Conservation (phyloP, 1,140 invertebrate genomes). For the Archivesica marissinica region DNA sequence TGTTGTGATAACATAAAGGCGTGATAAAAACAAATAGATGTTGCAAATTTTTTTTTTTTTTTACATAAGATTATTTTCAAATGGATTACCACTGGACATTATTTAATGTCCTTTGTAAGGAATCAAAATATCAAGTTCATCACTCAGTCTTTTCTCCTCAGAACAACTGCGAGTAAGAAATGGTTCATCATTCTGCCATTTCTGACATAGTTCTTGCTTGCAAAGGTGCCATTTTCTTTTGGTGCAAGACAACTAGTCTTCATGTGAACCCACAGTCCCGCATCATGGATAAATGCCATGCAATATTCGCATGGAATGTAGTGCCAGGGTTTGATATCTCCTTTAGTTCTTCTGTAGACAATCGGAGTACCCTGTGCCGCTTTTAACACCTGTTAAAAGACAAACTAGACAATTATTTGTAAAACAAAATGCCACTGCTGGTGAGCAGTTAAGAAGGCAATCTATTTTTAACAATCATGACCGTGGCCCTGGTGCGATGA, state of each 20-base stretch:
- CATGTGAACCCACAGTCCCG: neutral
- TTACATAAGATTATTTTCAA: too few relatives aligned
- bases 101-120: too few relatives aligned
- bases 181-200: neutral
- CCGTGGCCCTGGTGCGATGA: too few relatives aligned
- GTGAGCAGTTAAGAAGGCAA: too few relatives aligned
- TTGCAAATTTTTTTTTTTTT: too few relatives aligned
- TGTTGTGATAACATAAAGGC: too few relatives aligned
- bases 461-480: too few relatives aligned
- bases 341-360: neutral
- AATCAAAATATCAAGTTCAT: neutral
- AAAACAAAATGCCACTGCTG: too few relatives aligned
- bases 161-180: neutral
- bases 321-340: neutral
- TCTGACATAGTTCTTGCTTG: slow-evolving; percentile 33
- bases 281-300: neutral
- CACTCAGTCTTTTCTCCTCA: too few relatives aligned
- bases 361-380: slow-evolving; percentile 11
- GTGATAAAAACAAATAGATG: too few relatives aligned
- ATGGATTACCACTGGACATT: too few relatives aligned
- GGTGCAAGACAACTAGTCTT: neutral
- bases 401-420: too few relatives aligned
- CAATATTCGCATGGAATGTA: slow-evolving; percentile 38
- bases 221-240: neutral
- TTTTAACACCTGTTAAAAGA: slow-evolving; percentile 25